Evolutionary conservation across 1,140 invertebrate genomes (phyloP).

Genomic region (Bombus difficillimus): DNA sequence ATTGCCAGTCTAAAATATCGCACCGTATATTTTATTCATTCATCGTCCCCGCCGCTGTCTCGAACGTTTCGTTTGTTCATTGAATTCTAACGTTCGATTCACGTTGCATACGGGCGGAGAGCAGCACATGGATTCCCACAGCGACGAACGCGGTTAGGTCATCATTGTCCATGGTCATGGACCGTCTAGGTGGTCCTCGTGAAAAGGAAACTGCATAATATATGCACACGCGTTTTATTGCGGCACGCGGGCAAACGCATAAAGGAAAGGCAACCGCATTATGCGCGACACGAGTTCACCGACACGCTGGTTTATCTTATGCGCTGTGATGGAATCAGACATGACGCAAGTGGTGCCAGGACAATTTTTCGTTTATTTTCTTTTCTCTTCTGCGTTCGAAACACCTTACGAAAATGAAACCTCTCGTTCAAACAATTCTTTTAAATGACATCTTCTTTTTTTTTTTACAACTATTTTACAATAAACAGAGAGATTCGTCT

Average conservation of each 20-base stretch:
- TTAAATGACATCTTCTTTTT: too few species aligned
- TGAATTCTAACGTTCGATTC: conserved; percentile 14
- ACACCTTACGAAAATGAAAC: not conserved
- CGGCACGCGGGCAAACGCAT: conserved; percentile 38
- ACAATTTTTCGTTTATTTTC: not conserved
- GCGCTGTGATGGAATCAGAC: conserved; percentile 19
- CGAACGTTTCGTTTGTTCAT: conserved; percentile 12
- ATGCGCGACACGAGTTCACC: conserved; percentile 53
- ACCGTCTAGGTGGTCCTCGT: conserved; percentile 64
- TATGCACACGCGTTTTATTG: conserved; percentile 67
- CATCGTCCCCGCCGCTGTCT: not conserved
- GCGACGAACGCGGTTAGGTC: conserved; percentile 55
- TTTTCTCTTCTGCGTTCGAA: not conserved
- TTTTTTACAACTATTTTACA: not conserved
- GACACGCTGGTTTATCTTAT: conserved; percentile 50
- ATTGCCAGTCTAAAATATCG: not conserved
- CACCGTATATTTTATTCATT: not conserved
- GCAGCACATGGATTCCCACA: conserved; percentile 38
- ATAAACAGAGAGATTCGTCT: not conserved
- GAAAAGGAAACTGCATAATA: conserved; percentile 69
- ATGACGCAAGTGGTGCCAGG: conserved; percentile 3
- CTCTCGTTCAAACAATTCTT: not conserved
- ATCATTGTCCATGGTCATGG: conserved; percentile 47
- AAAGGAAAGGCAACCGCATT: conserved; percentile 37
- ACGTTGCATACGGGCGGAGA: not conserved